A percentile compares a stretch with the other conserved stretches of the same genome.
phyloP scores from a whole-genome alignment of 2,797 vertebrate species.

The Mycteria americana region DNA sequence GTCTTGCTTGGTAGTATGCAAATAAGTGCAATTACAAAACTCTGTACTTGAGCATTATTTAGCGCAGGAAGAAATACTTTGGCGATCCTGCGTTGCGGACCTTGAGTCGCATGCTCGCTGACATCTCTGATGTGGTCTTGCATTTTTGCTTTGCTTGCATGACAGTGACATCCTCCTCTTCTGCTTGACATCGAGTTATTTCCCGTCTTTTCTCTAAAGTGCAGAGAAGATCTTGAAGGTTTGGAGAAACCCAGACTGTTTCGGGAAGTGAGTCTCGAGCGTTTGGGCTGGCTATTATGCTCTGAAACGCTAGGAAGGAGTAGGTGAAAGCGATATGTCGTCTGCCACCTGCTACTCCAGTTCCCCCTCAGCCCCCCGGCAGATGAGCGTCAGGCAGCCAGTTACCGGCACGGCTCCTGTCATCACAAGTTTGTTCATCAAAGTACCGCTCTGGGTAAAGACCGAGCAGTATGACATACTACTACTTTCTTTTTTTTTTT shows the following conservation, averaged over 20 bases:
- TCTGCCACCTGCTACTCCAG: not conserved
- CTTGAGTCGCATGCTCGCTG: accelerated
- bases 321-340: accelerated
- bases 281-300: not conserved
- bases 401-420: not conserved
- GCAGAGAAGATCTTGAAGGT: not conserved
- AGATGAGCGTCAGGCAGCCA: not conserved
- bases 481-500: not conserved
- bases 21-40: not conserved
- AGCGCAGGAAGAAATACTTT: not conserved
- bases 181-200: not conserved
- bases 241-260: not conserved
- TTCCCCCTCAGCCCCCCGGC: not conserved
- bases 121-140: not conserved
- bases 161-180: not conserved
- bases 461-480: accelerated
- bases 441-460: not conserved
- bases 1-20: not conserved
- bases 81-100: not conserved
- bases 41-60: not conserved
- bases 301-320: not conserved
- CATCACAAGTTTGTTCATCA: not conserved
- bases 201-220: not conserved
- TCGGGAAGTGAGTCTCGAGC: not conserved
- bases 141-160: not conserved